phyloP scores from a whole-genome alignment of 2,888 invertebrate genomes.

The Orthosia gothica region DNA sequence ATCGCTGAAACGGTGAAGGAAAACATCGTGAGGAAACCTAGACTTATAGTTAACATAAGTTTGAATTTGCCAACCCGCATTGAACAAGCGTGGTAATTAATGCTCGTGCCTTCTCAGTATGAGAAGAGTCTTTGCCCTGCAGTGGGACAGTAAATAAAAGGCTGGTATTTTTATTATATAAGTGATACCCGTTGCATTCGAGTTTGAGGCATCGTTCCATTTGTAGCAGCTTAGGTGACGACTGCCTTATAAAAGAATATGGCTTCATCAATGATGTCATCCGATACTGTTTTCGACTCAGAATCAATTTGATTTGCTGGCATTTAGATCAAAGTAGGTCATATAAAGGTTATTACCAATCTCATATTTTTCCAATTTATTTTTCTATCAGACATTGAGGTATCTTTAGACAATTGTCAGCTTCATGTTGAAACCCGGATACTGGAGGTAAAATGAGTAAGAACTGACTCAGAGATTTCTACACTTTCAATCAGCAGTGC shows the following conservation, averaged over 20 bases:
- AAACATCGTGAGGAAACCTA: too few relatives aligned
- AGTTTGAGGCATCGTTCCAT: slow-evolving; percentile 24
- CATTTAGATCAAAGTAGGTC: slow-evolving; percentile 51
- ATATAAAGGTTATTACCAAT: slow-evolving; percentile 43
- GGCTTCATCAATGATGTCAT: slow-evolving; percentile 68
- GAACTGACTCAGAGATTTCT: slow-evolving; percentile 64
- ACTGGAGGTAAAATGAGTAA: slow-evolving; percentile 35
- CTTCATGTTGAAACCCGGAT: slow-evolving; percentile 52
- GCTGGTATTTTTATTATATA: too few relatives aligned
- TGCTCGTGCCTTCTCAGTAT: too few relatives aligned
- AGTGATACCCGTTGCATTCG: slow-evolving; percentile 21
- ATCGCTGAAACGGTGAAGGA: too few relatives aligned
- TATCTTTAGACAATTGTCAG: slow-evolving; percentile 30
- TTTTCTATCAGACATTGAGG: slow-evolving; percentile 7
- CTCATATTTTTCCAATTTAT: slow-evolving; percentile 23
- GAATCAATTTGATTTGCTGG: slow-evolving; percentile 57
- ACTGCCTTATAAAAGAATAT: slow-evolving; percentile 55
- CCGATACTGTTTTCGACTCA: slow-evolving; percentile 63
- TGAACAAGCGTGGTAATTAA: too few relatives aligned
- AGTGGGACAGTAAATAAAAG: too few relatives aligned
- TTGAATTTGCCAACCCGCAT: too few relatives aligned
- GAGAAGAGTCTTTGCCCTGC: too few relatives aligned
- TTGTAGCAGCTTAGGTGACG: slow-evolving; percentile 47
- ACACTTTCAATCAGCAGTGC: slow-evolving; percentile 64
- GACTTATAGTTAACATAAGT: too few relatives aligned